Evolutionary conservation across 2,113 vertebrate genomes (phyloP).

Genomic region (Dendrocopos noguchii): DNA sequence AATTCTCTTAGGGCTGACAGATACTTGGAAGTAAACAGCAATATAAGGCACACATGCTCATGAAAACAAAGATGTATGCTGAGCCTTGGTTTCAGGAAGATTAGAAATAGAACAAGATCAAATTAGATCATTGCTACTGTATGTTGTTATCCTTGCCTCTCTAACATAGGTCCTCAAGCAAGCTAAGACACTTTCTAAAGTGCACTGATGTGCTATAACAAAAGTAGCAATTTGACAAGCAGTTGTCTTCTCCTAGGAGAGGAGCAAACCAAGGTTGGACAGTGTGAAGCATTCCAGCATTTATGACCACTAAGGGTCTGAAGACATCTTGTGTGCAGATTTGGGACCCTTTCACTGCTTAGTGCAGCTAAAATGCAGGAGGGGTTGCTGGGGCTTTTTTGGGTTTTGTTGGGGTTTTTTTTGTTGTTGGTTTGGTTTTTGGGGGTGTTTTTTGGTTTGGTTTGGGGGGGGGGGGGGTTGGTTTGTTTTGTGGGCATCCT

Average conservation of each 20-base stretch:
- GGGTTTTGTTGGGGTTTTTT: no score
- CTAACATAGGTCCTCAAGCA: background rate
- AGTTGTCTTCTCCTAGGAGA: background rate
- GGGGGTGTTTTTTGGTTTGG: no score
- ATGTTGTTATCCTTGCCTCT: background rate
- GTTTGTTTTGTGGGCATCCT: no score
- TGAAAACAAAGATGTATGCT: background rate
- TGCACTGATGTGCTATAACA: background rate
- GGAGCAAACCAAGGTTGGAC: background rate
- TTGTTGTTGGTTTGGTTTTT: no score
- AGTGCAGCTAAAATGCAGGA: background rate
- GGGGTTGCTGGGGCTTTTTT: no score
- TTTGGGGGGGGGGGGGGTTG: no score
- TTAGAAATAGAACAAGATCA: accelerated
- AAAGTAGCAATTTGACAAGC: background rate
- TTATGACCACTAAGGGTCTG: background rate
- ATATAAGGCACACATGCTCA: background rate
- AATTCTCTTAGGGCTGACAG: background rate
- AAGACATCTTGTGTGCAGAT: background rate
- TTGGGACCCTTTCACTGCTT: background rate
- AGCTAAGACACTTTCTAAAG: background rate
- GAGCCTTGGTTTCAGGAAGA: background rate
- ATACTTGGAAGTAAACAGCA: background rate
- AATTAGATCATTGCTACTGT: background rate
- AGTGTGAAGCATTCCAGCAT: background rate